Base-by-base conservation (phyloP, 2,888 invertebrate species). In the Antheraea assamensis region DNA sequence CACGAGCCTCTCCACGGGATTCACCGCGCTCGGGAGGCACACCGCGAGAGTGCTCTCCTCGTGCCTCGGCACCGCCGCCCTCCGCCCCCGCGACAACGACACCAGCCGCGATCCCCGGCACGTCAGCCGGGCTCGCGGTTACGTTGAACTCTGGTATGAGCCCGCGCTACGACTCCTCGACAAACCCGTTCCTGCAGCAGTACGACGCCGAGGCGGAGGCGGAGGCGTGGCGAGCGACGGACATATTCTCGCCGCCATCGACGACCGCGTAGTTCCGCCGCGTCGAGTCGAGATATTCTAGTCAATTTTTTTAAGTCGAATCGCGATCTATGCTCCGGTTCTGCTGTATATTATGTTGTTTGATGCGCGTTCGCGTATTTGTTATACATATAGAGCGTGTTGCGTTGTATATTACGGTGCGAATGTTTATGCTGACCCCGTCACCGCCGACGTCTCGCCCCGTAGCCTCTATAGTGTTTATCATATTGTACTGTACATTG, bases 181-280 rank as follows among this genome's bases (percentile, higher is more conserved):
- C 96, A 71, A 96, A 96, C 89, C 96, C 96, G 74, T 96, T 96
- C 88, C 89, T 96, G 82, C 95, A 95, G 88, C 92, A 94, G 85
- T 94, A 95, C 87, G 92, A 95, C 85, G 92, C 91, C 75, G 93
- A 95, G 83, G 92, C 89, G 78, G 94, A 94, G 81, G 93, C 94
- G 78, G 93, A 94, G 84, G 92, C 92, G 79, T 94, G 94, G 94
- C 92, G 91, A 78, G 87, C 93, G 79, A 85, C 91, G 71, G 92
- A 94, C 83, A 93, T 94, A 81, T 94, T 94, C 88, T 93, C 91
- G 82, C 86, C 92, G 78, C 86, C 90, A 81, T 89, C 94, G 86
- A 89, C 94, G 89, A 93, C 91, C 91, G 90, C 93, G 87, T 93
- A 93, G 92, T 90, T 58, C 58, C 89, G 89, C 24, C 58, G 61